A percentile compares a stretch with the other conserved stretches of the same genome.
phyloP scores from a whole-genome alignment of 1,140 invertebrate species.

The Thaumatotibia leucotreta region DNA sequence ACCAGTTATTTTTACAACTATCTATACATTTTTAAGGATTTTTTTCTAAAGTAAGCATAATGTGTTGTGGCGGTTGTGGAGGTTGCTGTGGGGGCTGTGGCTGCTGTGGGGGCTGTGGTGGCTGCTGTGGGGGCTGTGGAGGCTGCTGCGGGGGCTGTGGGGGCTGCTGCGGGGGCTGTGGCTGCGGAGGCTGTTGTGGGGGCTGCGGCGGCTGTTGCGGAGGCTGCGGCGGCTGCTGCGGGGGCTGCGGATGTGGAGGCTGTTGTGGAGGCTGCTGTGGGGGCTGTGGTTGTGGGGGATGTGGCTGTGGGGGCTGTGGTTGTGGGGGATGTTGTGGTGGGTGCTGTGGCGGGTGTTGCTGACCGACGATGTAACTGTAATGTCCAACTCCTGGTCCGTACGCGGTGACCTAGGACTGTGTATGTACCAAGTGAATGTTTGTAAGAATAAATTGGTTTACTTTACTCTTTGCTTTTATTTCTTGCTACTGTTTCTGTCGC shows the following conservation, averaged over 20 bases:
- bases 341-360: not conserved
- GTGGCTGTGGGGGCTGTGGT: no score
- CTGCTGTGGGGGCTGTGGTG: no score
- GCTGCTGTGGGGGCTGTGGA: not conserved
- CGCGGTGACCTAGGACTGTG: no score
- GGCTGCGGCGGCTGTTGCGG: not conserved
- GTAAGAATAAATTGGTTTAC: not conserved
- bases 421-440: not conserved
- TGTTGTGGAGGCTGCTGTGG: not conserved
- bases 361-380: not conserved
- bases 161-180: not conserved
- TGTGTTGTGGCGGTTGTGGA: no score
- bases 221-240: not conserved
- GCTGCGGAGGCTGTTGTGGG: not conserved
- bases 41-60: not conserved
- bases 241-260: not conserved
- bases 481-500: no score
- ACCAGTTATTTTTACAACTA: not conserved
- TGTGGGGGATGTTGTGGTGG: no score
- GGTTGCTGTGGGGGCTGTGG: no score
- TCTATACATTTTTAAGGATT: not conserved
- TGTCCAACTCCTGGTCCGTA: no score
- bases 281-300: not conserved
- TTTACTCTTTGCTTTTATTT: not conserved
- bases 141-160: not conserved